Evolutionary conservation across 1,140 invertebrate species (phyloP).

Genomic region (Heliconius congener): DNA sequence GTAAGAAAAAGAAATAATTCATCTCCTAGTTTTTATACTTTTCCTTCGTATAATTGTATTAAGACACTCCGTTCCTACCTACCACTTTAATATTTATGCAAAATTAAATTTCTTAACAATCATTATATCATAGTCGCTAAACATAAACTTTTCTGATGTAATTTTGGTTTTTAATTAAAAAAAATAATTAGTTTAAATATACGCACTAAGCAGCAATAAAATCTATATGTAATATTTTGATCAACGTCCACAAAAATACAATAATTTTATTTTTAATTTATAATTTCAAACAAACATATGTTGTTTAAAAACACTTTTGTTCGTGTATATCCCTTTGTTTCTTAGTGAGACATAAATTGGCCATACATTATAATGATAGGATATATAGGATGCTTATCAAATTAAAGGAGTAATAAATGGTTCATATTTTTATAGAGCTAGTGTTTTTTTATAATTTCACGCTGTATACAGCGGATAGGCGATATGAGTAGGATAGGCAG

Average conservation of each 20-base stretch:
- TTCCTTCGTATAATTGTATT: no score
- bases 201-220: no score
- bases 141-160: no score
- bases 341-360: not conserved
- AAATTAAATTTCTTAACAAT: no score
- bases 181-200: no score
- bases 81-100: no score
- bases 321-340: not conserved
- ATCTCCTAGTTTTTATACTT: no score
- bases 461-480: not conserved
- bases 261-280: not conserved
- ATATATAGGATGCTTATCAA: not conserved
- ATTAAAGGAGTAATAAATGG: not conserved
- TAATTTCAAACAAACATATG: not conserved
- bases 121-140: no score
- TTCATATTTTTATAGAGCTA: not conserved
- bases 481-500: not conserved
- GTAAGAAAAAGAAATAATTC: no score
- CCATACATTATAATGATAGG: constrained; percentile 1
- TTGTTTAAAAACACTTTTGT: not conserved
- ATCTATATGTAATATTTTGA: no score
- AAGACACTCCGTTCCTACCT: no score
- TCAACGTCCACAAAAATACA: not conserved
- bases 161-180: no score
- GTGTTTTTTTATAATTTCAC: not conserved